Evolutionary conservation across 2,113 vertebrate genomes (phyloP).

Genomic region (Myrmecophaga tridactyla): DNA sequence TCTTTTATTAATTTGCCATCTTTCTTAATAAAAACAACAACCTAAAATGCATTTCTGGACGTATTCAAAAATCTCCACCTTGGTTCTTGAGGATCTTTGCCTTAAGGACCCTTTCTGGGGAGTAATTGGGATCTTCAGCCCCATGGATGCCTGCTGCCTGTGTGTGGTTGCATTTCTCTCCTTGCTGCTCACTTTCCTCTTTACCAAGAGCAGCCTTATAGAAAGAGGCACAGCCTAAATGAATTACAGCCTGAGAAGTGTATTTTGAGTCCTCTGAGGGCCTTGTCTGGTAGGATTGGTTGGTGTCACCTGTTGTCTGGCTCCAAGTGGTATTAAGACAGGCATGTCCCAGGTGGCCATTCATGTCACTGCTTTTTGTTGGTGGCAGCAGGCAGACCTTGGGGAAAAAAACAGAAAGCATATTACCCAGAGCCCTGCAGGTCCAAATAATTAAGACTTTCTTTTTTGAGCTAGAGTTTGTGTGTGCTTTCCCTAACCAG

Average conservation of each 20-base stretch:
- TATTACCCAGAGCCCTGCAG: not conserved
- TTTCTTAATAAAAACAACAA: constrained; percentile 42
- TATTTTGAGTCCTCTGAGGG: constrained; percentile 66
- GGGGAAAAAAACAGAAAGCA: not conserved
- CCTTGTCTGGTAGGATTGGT: not conserved
- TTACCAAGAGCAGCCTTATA: constrained; percentile 35
- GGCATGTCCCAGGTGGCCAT: constrained; percentile 34
- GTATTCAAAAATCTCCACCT: constrained; percentile 45
- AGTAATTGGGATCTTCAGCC: not conserved
- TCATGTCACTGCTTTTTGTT: constrained; percentile 49
- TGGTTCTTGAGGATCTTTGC: constrained; percentile 37
- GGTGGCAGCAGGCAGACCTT: constrained; percentile 64
- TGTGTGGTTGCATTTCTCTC: not conserved
- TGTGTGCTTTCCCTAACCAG: not conserved
- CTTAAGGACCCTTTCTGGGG: not conserved
- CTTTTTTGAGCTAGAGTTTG: not conserved
- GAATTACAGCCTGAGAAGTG: constrained; percentile 26
- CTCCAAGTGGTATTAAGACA: constrained; percentile 62
- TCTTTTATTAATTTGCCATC: constrained; percentile 57
- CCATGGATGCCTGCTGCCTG: not conserved
- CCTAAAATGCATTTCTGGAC: constrained; percentile 48
- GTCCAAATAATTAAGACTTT: not conserved
- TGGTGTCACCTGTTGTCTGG: constrained; percentile 53
- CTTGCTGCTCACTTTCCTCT: not conserved
- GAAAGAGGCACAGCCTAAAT: constrained; percentile 17